A percentile compares a stretch with the other conserved stretches of the same genome.
Evolutionary conservation across 2,888 invertebrate genomes (phyloP).

Genomic region (Nomada flava): DNA sequence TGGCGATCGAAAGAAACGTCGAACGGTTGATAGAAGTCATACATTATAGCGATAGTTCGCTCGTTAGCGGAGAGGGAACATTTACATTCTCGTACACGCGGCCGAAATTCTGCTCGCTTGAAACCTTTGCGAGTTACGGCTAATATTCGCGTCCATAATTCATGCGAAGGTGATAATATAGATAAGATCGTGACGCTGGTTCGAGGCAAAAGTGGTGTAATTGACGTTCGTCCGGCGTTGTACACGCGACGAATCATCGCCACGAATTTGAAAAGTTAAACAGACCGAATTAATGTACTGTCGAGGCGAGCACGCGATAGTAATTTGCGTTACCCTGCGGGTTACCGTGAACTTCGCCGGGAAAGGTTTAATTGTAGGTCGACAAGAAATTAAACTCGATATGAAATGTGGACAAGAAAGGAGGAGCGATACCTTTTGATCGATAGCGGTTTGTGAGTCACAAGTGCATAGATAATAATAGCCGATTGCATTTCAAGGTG

Average conservation of each 20-base stretch:
- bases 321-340: neutral
- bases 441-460: neutral
- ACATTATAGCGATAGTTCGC: constrained; percentile 34
- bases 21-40: neutral
- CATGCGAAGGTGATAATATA: constrained; percentile 34
- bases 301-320: neutral
- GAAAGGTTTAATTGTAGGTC: neutral
- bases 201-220: constrained; percentile 25
- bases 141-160: constrained; percentile 17
- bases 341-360: neutral
- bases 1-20: constrained; percentile 11
- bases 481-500: neutral
- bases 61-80: constrained; percentile 30
- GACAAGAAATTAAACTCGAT: constrained; percentile 29
- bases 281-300: neutral
- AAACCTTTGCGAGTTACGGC: too few relatives aligned
- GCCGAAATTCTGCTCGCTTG: too few relatives aligned
- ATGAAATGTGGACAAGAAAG: neutral
- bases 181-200: constrained; percentile 21
- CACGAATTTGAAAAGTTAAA: constrained; percentile 28
- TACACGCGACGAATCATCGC: constrained; percentile 20
- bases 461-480: neutral
- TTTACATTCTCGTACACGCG: constrained; percentile 21
- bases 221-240: constrained; percentile 8
- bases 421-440: neutral